Percentiles rank a stretch among this genome's conserved stretches.
Conservation (phyloP, 1,140 invertebrate genomes). For the Zaprionus lachaisei region DNA sequence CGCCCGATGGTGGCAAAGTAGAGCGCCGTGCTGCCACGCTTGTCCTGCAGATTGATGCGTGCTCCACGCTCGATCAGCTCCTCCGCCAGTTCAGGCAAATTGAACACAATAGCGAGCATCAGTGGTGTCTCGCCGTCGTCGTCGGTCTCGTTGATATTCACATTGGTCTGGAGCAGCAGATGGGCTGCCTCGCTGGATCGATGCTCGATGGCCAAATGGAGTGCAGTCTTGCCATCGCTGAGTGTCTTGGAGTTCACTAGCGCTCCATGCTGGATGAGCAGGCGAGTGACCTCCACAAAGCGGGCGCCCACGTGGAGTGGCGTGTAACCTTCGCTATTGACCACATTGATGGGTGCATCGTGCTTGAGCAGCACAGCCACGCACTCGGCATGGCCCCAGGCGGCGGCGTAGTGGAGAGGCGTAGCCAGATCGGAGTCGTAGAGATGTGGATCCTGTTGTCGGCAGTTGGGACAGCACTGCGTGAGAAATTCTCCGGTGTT, state of each 20-base stretch:
- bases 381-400: conserved; percentile 86
- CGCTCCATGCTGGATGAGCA: conserved; percentile 73
- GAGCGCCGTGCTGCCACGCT: conserved; percentile 86
- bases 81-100: conserved; percentile 84
- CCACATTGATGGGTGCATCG: conserved; percentile 91
- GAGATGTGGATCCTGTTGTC: conserved; percentile 85
- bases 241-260: conserved; percentile 76
- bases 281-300: conserved; percentile 60
- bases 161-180: conserved; percentile 86
- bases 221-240: conserved; percentile 72
- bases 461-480: conserved; percentile 61
- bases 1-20: conserved; percentile 86
- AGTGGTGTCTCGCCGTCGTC: conserved; percentile 86
- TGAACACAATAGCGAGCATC: conserved; percentile 85
- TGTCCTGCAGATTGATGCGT: conserved; percentile 87
- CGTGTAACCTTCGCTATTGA: conserved; percentile 95
- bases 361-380: conserved; percentile 91
- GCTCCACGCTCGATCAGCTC: conserved; percentile 86
- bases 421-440: conserved; percentile 86
- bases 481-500: conserved; percentile 85
- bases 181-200: conserved; percentile 85
- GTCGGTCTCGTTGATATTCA: conserved; percentile 86
- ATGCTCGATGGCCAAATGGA: conserved; percentile 73
- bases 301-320: conserved; percentile 96
- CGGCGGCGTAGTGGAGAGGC: conserved; percentile 87